Evolutionary conservation across 1,140 invertebrate species (phyloP).

Genomic region (Pissodes strobi): DNA sequence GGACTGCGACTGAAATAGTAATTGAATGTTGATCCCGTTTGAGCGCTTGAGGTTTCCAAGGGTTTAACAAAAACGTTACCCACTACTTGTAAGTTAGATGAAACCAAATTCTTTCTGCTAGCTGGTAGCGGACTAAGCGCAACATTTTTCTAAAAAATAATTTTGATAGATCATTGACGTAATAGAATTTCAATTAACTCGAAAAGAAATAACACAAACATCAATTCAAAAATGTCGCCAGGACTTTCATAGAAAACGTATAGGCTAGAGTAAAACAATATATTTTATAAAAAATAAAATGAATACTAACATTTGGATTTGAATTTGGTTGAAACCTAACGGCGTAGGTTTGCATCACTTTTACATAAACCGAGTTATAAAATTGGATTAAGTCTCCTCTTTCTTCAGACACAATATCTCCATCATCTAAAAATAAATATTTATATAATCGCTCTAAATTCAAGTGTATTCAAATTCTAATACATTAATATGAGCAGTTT

Average conservation of each 20-base stretch:
- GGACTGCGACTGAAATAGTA: slow-evolving; percentile 90
- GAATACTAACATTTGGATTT: slow-evolving; percentile 45
- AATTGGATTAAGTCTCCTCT: slow-evolving; percentile 91
- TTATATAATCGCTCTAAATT: not conserved
- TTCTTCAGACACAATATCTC: slow-evolving; percentile 50
- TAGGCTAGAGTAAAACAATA: slow-evolving; percentile 1
- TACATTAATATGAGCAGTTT: no score
- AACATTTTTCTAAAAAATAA: slow-evolving; percentile 56
- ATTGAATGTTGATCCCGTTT: slow-evolving; percentile 67
- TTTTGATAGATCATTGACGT: no score
- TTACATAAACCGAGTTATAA: slow-evolving; percentile 89
- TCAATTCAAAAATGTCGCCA: not conserved
- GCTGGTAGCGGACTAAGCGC: slow-evolving; percentile 79
- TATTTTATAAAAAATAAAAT: no score
- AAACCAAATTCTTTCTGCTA: slow-evolving; percentile 41
- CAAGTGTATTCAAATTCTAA: no score
- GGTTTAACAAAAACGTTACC: slow-evolving; percentile 68
- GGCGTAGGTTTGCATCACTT: slow-evolving; percentile 79
- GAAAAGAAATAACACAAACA: not conserved
- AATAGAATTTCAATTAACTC: no score
- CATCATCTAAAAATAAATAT: slow-evolving; percentile 37
- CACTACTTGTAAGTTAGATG: slow-evolving; percentile 50
- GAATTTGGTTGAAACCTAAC: slow-evolving; percentile 65
- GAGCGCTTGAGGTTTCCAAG: slow-evolving; percentile 54
- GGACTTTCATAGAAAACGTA: not conserved